Percentiles rank a stretch among this genome's conserved stretches.
phyloP scores from a whole-genome alignment of 1,140 invertebrate genomes.

The Drosophila lacteicornis region DNA sequence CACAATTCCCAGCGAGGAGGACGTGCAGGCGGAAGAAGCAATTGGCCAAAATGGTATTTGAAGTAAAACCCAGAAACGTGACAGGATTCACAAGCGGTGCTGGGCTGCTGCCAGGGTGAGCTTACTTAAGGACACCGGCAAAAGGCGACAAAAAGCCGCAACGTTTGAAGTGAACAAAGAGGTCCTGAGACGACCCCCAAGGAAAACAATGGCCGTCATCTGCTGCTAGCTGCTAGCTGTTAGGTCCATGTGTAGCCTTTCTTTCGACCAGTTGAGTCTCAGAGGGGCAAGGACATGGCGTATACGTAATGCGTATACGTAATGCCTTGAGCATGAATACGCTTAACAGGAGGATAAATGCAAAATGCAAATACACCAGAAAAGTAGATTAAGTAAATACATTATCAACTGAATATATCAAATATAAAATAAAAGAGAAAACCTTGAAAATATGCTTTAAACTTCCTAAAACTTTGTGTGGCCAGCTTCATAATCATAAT shows the following conservation, averaged over 20 bases:
- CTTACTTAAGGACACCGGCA: slow-evolving; percentile 27
- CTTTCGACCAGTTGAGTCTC: slow-evolving; percentile 10
- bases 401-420: too few relatives aligned
- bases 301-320: slow-evolving; percentile 17
- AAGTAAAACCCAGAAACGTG: slow-evolving; percentile 76
- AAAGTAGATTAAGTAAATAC: not conserved
- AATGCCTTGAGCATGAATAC: slow-evolving; percentile 2
- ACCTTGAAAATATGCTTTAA: too few relatives aligned
- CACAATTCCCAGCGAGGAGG: slow-evolving; percentile 3
- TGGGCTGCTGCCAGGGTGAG: not conserved
- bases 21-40: slow-evolving; percentile 41
- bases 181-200: not conserved
- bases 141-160: slow-evolving; percentile 39
- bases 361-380: not conserved
- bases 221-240: not conserved
- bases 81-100: slow-evolving; percentile 58
- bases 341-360: not conserved
- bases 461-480: too few relatives aligned
- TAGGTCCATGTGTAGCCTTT: not conserved
- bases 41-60: slow-evolving; percentile 77
- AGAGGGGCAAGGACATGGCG: slow-evolving; percentile 2
- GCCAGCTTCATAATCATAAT: slow-evolving; percentile 20
- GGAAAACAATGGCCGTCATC: slow-evolving; percentile 7
- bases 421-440: too few relatives aligned
- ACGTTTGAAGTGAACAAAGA: slow-evolving; percentile 18